Percentiles rank a stretch among this genome's conserved stretches.
Conservation (phyloP, 2,888 invertebrate species). For the Rotaria socialis region DNA sequence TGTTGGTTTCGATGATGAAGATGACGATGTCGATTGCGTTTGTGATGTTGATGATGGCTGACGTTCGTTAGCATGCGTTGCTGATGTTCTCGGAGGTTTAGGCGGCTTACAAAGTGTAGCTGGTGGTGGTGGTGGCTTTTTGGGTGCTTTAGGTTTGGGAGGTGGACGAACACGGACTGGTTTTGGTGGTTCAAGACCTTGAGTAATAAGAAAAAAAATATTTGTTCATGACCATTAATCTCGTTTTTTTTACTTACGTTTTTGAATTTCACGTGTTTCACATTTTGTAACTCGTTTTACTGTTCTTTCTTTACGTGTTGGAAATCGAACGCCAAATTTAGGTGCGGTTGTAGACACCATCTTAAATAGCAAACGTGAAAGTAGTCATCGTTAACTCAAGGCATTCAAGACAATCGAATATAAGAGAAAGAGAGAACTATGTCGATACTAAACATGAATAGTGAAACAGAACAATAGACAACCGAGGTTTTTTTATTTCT, state of each 20-base stretch:
- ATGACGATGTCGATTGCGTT: neutral
- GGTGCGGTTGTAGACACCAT: neutral
- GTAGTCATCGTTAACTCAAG: too few relatives aligned
- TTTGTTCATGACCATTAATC: too few relatives aligned
- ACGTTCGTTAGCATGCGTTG: neutral
- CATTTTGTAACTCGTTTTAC: neutral
- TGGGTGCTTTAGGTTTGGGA: neutral
- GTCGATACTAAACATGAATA: neutral
- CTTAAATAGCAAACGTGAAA: neutral
- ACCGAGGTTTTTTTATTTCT: neutral
- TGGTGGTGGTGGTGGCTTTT: neutral
- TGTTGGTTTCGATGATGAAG: neutral
- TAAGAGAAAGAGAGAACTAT: neutral
- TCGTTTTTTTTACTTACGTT: neutral
- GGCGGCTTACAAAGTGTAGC: neutral
- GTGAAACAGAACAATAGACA: neutral
- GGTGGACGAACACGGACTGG: neutral
- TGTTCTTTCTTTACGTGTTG: slow-evolving; percentile 17
- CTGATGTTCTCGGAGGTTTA: neutral
- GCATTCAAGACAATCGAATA: neutral
- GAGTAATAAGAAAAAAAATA: neutral
- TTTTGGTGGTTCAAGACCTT: neutral
- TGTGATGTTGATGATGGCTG: neutral
- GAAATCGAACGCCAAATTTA: slow-evolving; percentile 18
- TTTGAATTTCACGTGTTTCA: slow-evolving; percentile 19